Conservation (phyloP, 2,113 vertebrate genomes). For the Spea bombifrons region DNA sequence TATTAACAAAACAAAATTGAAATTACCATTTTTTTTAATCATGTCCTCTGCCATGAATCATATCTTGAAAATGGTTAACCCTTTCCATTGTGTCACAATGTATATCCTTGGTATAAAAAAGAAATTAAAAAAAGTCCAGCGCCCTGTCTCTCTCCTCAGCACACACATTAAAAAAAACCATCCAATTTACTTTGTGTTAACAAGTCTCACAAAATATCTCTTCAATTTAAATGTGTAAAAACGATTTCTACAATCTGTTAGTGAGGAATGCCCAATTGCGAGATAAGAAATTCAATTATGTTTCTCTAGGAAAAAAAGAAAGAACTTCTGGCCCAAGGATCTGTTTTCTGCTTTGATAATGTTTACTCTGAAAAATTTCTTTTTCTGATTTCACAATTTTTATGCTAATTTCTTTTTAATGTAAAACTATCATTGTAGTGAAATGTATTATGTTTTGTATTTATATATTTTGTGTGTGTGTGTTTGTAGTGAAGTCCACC, state of each 20-base stretch:
- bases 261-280: background rate
- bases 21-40: too few relatives aligned
- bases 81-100: background rate
- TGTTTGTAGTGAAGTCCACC: too few relatives aligned
- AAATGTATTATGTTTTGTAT: too few relatives aligned
- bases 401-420: too few relatives aligned
- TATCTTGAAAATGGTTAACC: background rate
- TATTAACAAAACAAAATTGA: too few relatives aligned
- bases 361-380: background rate
- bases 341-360: background rate
- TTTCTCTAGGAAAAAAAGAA: constrained; percentile 27
- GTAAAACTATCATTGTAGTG: too few relatives aligned
- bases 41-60: too few relatives aligned
- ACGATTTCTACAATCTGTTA: constrained; percentile 19
- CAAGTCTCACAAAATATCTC: constrained; percentile 20
- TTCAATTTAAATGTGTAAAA: constrained; percentile 33
- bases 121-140: constrained; percentile 1
- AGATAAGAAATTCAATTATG: constrained; percentile 43
- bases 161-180: background rate
- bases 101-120: constrained; percentile 2
- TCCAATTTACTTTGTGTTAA: constrained; percentile 10
- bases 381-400: too few relatives aligned
- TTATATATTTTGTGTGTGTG: too few relatives aligned
- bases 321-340: background rate
- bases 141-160: background rate